Evolutionary conservation across 2,888 invertebrate genomes (phyloP).

Genomic region (Drosophila glabriapex): DNA sequence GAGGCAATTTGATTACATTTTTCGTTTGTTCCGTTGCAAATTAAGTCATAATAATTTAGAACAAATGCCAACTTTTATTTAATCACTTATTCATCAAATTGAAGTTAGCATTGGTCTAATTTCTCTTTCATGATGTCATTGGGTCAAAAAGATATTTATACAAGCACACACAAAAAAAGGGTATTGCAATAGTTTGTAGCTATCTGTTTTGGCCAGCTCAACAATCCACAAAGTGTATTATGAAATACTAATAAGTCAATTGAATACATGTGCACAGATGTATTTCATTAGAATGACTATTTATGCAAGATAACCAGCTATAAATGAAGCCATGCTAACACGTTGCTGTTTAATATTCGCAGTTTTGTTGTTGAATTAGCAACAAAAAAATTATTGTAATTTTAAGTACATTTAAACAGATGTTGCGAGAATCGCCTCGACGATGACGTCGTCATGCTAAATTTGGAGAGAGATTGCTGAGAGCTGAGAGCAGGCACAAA

Average conservation of each 20-base stretch:
- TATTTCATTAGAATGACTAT: background rate
- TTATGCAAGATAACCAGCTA: background rate
- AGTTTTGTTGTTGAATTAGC: background rate
- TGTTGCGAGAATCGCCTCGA: conserved; percentile 37
- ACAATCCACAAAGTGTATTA: background rate
- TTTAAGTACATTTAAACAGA: conserved; percentile 51
- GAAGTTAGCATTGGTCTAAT: conserved; percentile 10
- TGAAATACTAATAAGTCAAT: background rate
- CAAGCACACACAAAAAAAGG: background rate
- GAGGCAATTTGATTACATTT: conserved; percentile 8
- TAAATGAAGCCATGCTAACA: background rate
- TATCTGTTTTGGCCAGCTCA: background rate
- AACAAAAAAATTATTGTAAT: background rate
- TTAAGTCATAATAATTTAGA: conserved; percentile 23
- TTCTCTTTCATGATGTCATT: conserved; percentile 45
- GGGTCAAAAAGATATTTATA: background rate
- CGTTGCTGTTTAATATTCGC: background rate
- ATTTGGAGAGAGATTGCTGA: conserved; percentile 45
- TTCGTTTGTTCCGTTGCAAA: conserved; percentile 10
- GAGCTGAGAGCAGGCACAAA: conserved; percentile 23
- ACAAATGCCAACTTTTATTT: background rate
- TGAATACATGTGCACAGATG: background rate
- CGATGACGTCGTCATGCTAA: conserved; percentile 72
- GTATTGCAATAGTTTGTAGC: conserved; percentile 5
- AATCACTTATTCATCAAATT: background rate